These are phyloP conservation scores for Loris lydekkerianus DNA, from an alignment of 2,797 vertebrate species.

Conservation along the genomic window DNA sequence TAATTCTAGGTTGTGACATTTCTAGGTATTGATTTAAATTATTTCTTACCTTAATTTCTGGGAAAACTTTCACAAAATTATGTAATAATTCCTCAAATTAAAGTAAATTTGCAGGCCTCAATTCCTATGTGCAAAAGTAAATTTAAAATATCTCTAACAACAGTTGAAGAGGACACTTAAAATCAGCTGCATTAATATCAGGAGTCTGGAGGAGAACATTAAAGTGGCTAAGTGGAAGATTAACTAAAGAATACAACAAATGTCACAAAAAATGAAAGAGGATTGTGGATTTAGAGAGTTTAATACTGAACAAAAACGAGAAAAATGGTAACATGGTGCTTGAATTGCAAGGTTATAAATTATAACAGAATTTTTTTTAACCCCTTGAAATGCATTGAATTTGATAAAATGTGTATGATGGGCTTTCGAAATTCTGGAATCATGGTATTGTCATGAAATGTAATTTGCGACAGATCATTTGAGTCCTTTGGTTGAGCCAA, in stretches of 20 bases:
- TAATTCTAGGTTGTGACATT: constrained; percentile 71
- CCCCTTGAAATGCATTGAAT: background rate
- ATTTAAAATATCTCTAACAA: constrained; percentile 71
- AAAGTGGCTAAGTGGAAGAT: constrained; percentile 57
- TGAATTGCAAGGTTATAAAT: constrained; percentile 45
- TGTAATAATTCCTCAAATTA: constrained; percentile 61
- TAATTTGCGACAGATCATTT: constrained; percentile 46
- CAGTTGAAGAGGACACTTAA: constrained; percentile 30
- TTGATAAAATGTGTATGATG: background rate
- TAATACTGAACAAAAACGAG: constrained; percentile 51
- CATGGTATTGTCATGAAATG: constrained; percentile 1
- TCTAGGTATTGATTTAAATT: constrained; percentile 67
- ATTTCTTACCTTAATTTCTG: constrained; percentile 59
- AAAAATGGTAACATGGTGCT: constrained; percentile 45
- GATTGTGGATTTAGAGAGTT: constrained; percentile 71
- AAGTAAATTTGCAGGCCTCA: constrained; percentile 45
- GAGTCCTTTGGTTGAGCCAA: background rate
- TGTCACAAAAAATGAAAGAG: constrained; percentile 57
- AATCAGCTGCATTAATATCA: constrained; percentile 55
- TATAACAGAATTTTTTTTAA: constrained; percentile 48
- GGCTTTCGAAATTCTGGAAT: background rate
- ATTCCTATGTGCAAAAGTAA: constrained; percentile 41
- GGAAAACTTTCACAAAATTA: constrained; percentile 64
- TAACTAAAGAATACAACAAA: constrained; percentile 69
- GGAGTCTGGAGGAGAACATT: constrained; percentile 55